Evolutionary conservation across 2,888 invertebrate species (phyloP), one percentile per base, ranked within the genome.

Genomic region (Tetragnatha montana): DNA sequence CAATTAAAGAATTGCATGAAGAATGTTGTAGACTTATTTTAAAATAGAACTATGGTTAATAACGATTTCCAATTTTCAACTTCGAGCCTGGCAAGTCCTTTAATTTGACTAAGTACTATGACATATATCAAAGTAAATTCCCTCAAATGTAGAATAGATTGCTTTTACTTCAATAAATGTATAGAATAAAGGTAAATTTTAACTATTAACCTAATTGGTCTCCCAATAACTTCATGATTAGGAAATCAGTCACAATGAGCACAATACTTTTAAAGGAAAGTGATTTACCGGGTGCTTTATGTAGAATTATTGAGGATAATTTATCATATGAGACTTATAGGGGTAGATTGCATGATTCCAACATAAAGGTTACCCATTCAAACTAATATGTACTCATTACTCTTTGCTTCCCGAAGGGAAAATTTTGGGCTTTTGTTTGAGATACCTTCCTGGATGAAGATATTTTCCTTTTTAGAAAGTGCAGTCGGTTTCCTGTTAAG

Each of bases 281-380:
- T 10, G 60, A 60, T 60, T 60, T 60, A 8, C 14, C 4, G 4
- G 60, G 60, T 35, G 17, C 17, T 60, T 60, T 60, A 60, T 60
- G 60, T 17, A 17, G 12, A 60, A 60, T 60, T 8, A 10, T 60
- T 60, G 60, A 8, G 12, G 60, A 6, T 60, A 60, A 60, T 60
- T 60, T 10, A 60, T 60, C 60, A 60, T 60, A 10, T 60, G 60
- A 12, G 17, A 60, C 12, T 17, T 17, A 4, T 60, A 60, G 60
- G 14, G 60, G 17, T 17, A 12, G 60, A 17, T 60, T 17, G 60
- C 17, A 60, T 60, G 60, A 60, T 17, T 60, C 17, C 60, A 8
- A 14, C 22, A 22, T 8, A 21, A 60, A 60, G 78, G 78, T 12
- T 78, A 78, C 19, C 78, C 60, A 60, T 60, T 60, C 14, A 78